A percentile compares a stretch with the other conserved stretches of the same genome.
Evolutionary conservation across 2,113 vertebrate species (phyloP).

Genomic region (Ailuropoda melanoleuca): DNA sequence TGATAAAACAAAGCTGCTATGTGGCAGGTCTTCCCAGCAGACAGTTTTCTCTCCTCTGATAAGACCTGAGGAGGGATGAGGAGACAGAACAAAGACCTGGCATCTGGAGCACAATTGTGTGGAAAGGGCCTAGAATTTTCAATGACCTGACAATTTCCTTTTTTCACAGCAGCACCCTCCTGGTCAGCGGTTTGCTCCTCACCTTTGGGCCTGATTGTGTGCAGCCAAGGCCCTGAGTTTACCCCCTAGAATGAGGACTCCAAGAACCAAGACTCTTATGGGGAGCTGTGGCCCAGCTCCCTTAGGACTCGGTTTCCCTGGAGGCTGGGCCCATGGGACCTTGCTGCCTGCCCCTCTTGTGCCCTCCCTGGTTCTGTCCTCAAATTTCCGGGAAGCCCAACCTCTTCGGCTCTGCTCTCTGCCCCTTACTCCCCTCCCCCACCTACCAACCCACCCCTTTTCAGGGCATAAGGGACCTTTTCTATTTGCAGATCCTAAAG

Average conservation of each 20-base stretch:
- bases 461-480: conserved; percentile 79
- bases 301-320: neutral
- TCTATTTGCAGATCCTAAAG: conserved; percentile 79
- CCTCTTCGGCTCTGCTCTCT: conserved; percentile 57
- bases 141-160: neutral
- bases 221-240: neutral
- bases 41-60: neutral
- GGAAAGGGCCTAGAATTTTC: conserved; percentile 23
- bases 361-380: neutral
- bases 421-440: conserved; percentile 51
- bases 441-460: conserved; percentile 35
- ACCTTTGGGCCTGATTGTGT: conserved; percentile 46
- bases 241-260: conserved; percentile 17
- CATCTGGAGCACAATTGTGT: conserved; percentile 17
- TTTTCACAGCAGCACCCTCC: neutral
- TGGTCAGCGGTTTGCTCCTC: conserved; percentile 37
- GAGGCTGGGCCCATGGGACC: neutral
- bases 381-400: conserved; percentile 17
- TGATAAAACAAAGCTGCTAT: conserved; percentile 47
- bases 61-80: neutral
- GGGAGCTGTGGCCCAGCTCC: neutral
- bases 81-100: conserved; percentile 61
- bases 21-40: conserved; percentile 20
- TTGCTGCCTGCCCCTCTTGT: neutral
- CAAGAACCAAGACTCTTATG: neutral